Evolutionary conservation across 1,140 invertebrate genomes (phyloP).

Genomic region (Venustaconcha ellipsiformis): DNA sequence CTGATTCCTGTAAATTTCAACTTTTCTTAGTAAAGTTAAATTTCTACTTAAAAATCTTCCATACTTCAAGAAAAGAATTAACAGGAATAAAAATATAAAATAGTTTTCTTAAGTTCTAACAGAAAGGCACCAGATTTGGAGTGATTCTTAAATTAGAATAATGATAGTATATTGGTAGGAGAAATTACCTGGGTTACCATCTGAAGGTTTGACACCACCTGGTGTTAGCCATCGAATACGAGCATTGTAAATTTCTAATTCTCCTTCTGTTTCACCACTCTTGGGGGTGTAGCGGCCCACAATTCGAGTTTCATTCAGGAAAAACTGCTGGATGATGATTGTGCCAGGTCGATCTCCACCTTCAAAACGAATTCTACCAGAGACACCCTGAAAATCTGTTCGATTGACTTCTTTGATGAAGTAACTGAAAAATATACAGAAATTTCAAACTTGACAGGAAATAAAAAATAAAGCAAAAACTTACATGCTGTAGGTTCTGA

Average conservation of each 20-base stretch:
- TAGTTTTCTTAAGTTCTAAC: no score
- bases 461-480: no score
- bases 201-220: constrained; percentile 74
- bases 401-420: constrained; percentile 69
- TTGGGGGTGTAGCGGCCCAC: constrained; percentile 78
- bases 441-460: background rate
- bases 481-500: no score
- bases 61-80: no score
- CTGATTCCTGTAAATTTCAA: no score
- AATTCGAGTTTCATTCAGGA: constrained; percentile 70
- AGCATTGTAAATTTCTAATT: constrained; percentile 71
- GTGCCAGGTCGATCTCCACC: constrained; percentile 78
- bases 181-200: constrained; percentile 75
- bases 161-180: background rate
- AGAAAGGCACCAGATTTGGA: no score
- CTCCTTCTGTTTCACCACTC: constrained; percentile 51
- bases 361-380: constrained; percentile 80
- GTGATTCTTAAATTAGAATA: no score
- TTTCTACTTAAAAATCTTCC: no score
- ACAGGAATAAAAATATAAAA: no score
- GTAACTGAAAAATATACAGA: constrained; percentile 58
- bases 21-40: no score
- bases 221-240: constrained; percentile 77
- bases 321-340: constrained; percentile 81
- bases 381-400: constrained; percentile 81